A percentile compares a stretch with the other conserved stretches of the same genome.
These are phyloP conservation scores for Chaetodon auriga DNA, from an alignment of 2,113 vertebrate genomes.

Conservation along the genomic window DNA sequence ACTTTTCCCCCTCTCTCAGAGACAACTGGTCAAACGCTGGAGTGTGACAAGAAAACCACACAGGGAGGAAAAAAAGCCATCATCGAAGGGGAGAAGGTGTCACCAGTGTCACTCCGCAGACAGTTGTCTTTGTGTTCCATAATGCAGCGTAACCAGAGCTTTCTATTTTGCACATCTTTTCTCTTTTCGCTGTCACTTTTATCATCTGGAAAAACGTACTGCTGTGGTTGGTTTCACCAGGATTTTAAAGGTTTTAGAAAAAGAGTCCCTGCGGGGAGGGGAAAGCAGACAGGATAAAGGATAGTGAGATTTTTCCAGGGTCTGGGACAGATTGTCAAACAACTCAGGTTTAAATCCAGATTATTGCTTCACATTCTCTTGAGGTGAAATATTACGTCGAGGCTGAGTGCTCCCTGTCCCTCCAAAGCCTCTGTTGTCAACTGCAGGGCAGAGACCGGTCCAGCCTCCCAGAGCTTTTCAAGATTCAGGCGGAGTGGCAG, in stretches of 20 bases:
- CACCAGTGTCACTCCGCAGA: not conserved
- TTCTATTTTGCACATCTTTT: conserved; percentile 7
- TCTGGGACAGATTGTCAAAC: conserved; percentile 18
- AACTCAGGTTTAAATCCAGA: conserved; percentile 45
- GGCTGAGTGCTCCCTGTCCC: conserved; percentile 21
- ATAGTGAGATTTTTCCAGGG: conserved; percentile 6
- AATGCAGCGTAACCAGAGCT: conserved; percentile 2
- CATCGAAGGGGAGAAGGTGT: not conserved
- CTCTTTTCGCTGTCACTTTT: conserved; percentile 1
- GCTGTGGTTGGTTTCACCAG: conserved; percentile 4
- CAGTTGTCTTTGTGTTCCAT: not conserved
- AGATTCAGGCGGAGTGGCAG: conserved; percentile 34
- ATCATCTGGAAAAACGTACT: not conserved
- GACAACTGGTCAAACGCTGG: conserved; percentile 10
- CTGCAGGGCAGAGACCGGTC: conserved; percentile 13
- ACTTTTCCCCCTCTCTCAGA: not conserved
- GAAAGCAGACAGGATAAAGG: conserved; percentile 7
- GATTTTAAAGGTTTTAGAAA: conserved; percentile 30
- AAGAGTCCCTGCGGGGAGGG: not conserved
- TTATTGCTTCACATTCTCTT: conserved; percentile 38
- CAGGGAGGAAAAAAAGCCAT: not conserved
- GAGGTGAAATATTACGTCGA: conserved; percentile 37
- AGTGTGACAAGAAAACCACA: conserved; percentile 24
- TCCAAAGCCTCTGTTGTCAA: conserved; percentile 36
- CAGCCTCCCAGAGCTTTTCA: conserved; percentile 16